Evolutionary conservation across 1,140 invertebrate genomes (phyloP).

Genomic region (Neuroterus valhalla): DNA sequence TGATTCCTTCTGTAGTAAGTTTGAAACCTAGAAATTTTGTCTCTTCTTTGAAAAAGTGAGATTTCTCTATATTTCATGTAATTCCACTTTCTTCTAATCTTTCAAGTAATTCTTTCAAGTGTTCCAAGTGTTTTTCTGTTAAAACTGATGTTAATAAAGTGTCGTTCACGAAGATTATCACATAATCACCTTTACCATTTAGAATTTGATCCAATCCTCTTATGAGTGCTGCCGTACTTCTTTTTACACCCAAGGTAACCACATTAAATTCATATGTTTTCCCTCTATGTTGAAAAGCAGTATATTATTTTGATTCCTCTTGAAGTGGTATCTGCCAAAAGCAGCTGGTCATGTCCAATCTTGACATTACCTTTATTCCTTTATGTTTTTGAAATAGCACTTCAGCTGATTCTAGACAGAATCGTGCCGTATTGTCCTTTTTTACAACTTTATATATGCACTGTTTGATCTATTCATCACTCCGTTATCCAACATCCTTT

Average conservation of each 20-base stretch:
- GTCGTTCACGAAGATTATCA: conserved; percentile 50
- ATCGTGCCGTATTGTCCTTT: conserved; percentile 51
- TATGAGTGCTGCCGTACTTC: conserved; percentile 56
- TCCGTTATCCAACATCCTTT: conserved; percentile 41
- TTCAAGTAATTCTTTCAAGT: conserved; percentile 38
- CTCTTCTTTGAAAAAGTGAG: too few species aligned
- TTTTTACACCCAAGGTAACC: conserved; percentile 61
- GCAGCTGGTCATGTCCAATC: conserved; percentile 57
- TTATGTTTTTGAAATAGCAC: conserved; percentile 47
- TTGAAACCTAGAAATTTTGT: too few species aligned
- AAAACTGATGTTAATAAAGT: conserved; percentile 36
- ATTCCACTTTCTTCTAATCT: neutral
- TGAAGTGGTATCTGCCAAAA: conserved; percentile 65
- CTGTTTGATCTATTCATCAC: conserved; percentile 52
- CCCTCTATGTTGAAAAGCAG: conserved; percentile 57
- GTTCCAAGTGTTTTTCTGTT: conserved; percentile 42
- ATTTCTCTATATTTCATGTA: conserved; percentile 1
- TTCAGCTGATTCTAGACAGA: conserved; percentile 55
- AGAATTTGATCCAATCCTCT: conserved; percentile 16
- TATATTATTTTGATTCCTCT: conserved; percentile 53
- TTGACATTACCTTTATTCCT: conserved; percentile 45
- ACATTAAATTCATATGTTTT: conserved; percentile 55
- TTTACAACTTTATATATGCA: conserved; percentile 59
- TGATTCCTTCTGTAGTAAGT: conserved; percentile 41
- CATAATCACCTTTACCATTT: neutral